These are phyloP conservation scores for Spodoptera frugiperda DNA, from an alignment of 1,140 invertebrate genomes.

Conservation along the genomic window DNA sequence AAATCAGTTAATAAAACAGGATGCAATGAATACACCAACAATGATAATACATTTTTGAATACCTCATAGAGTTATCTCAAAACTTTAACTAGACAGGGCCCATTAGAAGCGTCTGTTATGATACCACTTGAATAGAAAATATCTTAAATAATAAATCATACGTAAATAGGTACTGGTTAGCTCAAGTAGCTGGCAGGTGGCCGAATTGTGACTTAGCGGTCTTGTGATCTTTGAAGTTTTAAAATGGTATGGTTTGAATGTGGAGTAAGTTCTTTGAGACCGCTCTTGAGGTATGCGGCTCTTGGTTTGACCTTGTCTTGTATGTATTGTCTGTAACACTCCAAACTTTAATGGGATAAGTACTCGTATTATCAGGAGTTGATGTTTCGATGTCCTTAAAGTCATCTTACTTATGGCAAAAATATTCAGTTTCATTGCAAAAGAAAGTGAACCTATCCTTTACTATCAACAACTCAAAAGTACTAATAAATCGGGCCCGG, in stretches of 20 bases:
- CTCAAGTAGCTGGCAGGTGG: conserved; percentile 60
- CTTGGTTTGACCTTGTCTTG: too few species aligned
- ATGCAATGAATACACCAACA: background rate
- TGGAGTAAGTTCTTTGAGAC: background rate
- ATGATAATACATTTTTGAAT: conserved; percentile 20
- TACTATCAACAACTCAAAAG: too few species aligned
- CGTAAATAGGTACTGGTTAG: conserved; percentile 73
- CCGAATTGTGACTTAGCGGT: background rate
- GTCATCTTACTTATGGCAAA: too few species aligned
- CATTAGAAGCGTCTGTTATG: conserved; percentile 37
- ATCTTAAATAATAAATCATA: conserved; percentile 69
- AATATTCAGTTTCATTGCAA: too few species aligned
- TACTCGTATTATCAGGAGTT: too few species aligned
- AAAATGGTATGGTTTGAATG: background rate
- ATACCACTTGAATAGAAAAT: conserved; percentile 65
- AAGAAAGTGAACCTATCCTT: too few species aligned
- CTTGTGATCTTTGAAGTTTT: background rate
- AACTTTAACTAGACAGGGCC: conserved; percentile 36
- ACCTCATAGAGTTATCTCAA: conserved; percentile 49
- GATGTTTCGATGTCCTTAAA: too few species aligned
- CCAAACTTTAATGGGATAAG: too few species aligned
- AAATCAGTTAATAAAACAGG: background rate
- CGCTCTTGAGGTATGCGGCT: background rate
- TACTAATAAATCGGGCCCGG: too few species aligned
- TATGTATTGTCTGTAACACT: too few species aligned